phyloP scores from a whole-genome alignment of 2,797 vertebrate species.

The Urocyon cinereoargenteus region DNA sequence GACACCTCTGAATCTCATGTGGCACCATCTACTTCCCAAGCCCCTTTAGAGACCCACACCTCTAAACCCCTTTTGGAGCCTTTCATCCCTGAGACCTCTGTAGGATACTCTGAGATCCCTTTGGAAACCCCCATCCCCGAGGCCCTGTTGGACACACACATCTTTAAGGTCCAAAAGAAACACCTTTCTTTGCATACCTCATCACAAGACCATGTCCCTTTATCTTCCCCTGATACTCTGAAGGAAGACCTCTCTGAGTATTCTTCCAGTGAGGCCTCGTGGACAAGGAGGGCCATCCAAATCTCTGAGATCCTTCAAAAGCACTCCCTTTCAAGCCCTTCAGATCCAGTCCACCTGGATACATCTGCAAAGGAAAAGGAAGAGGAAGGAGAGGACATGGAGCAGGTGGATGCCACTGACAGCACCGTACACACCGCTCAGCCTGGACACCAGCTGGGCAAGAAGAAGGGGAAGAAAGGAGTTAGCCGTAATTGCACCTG shows the following conservation, averaged over 20 bases:
- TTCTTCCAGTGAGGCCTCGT: neutral
- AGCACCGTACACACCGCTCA: neutral
- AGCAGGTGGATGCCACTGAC: neutral
- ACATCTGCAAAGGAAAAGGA: neutral
- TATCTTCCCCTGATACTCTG: neutral
- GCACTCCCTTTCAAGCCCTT: conserved; percentile 37
- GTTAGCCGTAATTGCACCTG: conserved; percentile 58
- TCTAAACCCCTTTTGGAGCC: neutral
- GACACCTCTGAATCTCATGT: neutral
- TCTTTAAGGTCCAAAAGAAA: neutral
- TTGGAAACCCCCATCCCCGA: neutral
- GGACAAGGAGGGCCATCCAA: neutral
- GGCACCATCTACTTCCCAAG: neutral
- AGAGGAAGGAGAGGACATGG: neutral
- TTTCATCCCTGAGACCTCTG: neutral
- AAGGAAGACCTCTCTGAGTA: neutral
- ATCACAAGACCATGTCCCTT: neutral
- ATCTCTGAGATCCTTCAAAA: neutral
- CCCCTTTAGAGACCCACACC: neutral
- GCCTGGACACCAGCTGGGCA: neutral
- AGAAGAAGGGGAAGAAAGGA: conserved; percentile 73
- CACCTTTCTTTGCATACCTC: neutral
- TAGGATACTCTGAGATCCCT: neutral
- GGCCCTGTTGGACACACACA: neutral
- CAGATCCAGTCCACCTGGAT: neutral